Evolutionary conservation across 2,888 invertebrate genomes (phyloP).

Genomic region (Chymomyza procnemis): DNA sequence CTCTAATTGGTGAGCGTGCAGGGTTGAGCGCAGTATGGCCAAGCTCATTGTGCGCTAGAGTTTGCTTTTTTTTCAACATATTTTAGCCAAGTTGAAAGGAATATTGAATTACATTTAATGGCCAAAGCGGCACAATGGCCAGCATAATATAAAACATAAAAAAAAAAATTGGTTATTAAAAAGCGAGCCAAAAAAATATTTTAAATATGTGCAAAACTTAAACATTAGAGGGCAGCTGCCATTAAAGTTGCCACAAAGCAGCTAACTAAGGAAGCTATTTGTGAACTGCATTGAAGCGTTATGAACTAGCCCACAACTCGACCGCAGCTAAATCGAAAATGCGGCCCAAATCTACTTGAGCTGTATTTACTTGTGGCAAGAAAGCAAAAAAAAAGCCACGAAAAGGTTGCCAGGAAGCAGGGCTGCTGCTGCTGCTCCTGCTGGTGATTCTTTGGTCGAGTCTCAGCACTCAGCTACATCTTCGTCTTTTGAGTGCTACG

Average conservation of each 20-base stretch:
- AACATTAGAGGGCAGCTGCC: constrained; percentile 38
- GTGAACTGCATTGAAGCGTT: not conserved
- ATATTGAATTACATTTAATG: constrained; percentile 69
- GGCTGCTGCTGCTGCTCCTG: too few relatives aligned
- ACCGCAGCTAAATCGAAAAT: constrained; percentile 8
- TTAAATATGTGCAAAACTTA: constrained; percentile 62
- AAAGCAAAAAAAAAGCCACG: constrained; percentile 37
- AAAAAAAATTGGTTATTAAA: constrained; percentile 32
- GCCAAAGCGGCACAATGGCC: constrained; percentile 49
- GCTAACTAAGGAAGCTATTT: constrained; percentile 18
- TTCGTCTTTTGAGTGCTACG: constrained; percentile 40
- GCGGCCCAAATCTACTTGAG: constrained; percentile 33
- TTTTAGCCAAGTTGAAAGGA: constrained; percentile 46
- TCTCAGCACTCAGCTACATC: constrained; percentile 22
- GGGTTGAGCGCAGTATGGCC: not conserved
- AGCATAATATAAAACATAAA: constrained; percentile 32
- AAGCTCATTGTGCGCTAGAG: not conserved
- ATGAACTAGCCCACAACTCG: constrained; percentile 3
- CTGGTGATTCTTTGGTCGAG: not conserved
- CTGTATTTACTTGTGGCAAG: constrained; percentile 39
- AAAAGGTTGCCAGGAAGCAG: constrained; percentile 37
- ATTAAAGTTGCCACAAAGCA: constrained; percentile 26
- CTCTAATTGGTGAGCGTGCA: constrained; percentile 53
- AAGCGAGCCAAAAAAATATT: constrained; percentile 51
- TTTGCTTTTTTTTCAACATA: constrained; percentile 13